A percentile compares a stretch with the other conserved stretches of the same genome.
These are phyloP conservation scores for Vesta saturnalis DNA, from an alignment of 2,888 invertebrate genomes.

Conservation along the genomic window DNA sequence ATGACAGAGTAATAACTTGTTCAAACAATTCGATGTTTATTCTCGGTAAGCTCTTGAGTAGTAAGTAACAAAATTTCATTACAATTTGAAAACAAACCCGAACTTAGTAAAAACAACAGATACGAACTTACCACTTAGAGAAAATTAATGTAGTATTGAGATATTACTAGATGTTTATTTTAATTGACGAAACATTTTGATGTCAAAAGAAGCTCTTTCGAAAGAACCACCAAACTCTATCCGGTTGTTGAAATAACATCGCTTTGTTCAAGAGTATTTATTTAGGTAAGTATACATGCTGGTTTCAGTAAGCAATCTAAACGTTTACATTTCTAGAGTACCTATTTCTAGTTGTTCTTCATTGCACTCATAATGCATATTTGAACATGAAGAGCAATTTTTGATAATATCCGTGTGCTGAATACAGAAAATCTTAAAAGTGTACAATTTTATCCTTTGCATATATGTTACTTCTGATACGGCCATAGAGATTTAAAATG, in stretches of 20 bases:
- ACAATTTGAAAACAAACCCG: not conserved
- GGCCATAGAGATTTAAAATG: not conserved
- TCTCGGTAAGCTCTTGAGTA: not conserved
- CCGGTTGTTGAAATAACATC: constrained; percentile 31
- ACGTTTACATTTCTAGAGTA: constrained; percentile 10
- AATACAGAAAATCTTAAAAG: not conserved
- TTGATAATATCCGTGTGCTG: not conserved
- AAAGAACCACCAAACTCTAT: constrained; percentile 12
- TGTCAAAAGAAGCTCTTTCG: not conserved
- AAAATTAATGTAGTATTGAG: too few relatives aligned
- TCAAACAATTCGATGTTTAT: not conserved
- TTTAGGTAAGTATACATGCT: constrained; percentile 25
- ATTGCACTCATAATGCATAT: constrained; percentile 14
- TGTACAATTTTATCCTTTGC: not conserved
- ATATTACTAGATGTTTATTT: not conserved
- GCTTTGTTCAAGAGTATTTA: constrained; percentile 30
- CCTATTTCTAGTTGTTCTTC: constrained; percentile 8
- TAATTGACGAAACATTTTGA: too few relatives aligned
- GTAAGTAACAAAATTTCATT: not conserved
- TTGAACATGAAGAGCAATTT: not conserved
- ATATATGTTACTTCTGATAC: not conserved
- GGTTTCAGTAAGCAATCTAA: constrained; percentile 14
- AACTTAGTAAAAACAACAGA: not conserved
- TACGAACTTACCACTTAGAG: too few relatives aligned
- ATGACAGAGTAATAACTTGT: not conserved